phyloP scores from a whole-genome alignment of 2,888 invertebrate species.

The Agrochola circellaris region DNA sequence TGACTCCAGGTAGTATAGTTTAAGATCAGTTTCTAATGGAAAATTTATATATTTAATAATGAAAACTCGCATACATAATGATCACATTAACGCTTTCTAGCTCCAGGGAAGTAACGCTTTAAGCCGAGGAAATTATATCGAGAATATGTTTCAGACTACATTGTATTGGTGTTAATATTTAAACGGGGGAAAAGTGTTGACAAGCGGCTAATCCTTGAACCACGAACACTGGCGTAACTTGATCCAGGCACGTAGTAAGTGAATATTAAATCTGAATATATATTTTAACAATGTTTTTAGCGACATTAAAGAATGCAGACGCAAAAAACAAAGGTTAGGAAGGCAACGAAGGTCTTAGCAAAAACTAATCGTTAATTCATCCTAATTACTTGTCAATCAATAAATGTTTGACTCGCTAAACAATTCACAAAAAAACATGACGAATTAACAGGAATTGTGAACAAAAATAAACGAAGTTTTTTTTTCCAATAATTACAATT shows the following conservation, averaged over 20 bases:
- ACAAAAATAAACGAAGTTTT: slow-evolving; percentile 17
- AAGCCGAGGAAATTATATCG: slow-evolving; percentile 20
- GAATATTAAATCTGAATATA: background rate
- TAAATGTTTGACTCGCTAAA: slow-evolving; percentile 25
- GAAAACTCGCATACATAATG: slow-evolving; percentile 47
- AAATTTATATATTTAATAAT: slow-evolving; percentile 35
- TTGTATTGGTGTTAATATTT: slow-evolving; percentile 16
- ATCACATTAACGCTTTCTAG: slow-evolving; percentile 42
- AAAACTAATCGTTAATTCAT: slow-evolving; percentile 10
- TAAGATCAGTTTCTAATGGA: slow-evolving; percentile 26
- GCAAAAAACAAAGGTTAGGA: slow-evolving; percentile 1
- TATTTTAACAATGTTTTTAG: background rate
- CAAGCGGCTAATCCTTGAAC: slow-evolving; percentile 27
- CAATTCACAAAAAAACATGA: slow-evolving; percentile 36
- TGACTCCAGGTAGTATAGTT: slow-evolving; percentile 4
- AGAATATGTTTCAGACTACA: slow-evolving; percentile 7
- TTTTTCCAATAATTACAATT: slow-evolving; percentile 41
- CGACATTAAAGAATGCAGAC: background rate
- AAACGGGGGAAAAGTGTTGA: slow-evolving; percentile 15
- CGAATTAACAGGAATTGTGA: slow-evolving; percentile 36
- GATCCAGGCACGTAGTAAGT: background rate
- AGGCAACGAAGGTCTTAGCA: too few relatives aligned
- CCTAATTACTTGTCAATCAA: slow-evolving; percentile 36
- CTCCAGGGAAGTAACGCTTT: slow-evolving; percentile 37
- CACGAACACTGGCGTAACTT: background rate